Conservation (phyloP, 2,113 vertebrate species). For the Numenius arquata region DNA sequence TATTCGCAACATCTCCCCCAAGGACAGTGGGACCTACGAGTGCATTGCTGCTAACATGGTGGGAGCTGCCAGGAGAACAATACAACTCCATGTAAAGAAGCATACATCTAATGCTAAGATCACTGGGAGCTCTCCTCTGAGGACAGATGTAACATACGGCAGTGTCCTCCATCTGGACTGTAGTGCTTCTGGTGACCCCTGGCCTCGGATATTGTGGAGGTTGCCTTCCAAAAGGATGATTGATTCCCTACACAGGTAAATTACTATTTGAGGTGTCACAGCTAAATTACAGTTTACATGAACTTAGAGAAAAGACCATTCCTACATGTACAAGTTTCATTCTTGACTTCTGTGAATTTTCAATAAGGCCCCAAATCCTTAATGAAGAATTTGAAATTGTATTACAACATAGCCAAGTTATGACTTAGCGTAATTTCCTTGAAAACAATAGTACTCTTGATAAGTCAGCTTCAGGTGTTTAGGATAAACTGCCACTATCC, state of each 20-base stretch:
- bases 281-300: background rate
- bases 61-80: slow-evolving; percentile 75
- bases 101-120: slow-evolving; percentile 79
- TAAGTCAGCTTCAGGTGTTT: background rate
- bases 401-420: background rate
- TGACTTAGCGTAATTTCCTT: background rate
- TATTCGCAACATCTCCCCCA: slow-evolving; percentile 67
- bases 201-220: slow-evolving; percentile 88
- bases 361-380: background rate
- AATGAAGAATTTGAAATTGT: background rate
- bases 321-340: background rate
- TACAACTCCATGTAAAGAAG: slow-evolving; percentile 73
- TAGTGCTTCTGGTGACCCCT: slow-evolving; percentile 83
- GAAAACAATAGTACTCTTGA: background rate
- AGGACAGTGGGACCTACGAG: slow-evolving; percentile 81
- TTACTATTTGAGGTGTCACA: background rate
- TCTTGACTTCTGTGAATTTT: background rate
- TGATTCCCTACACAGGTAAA: slow-evolving; percentile 86
- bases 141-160: slow-evolving; percentile 83
- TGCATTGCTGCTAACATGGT: slow-evolving; percentile 83
- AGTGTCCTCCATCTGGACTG: slow-evolving; percentile 82
- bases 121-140: slow-evolving; percentile 76
- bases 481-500: background rate
- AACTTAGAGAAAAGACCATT: background rate
- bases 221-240: slow-evolving; percentile 87